These are phyloP conservation scores for Rhodeus uyekii DNA, from an alignment of 2,797 vertebrate genomes.

Conservation along the genomic window DNA sequence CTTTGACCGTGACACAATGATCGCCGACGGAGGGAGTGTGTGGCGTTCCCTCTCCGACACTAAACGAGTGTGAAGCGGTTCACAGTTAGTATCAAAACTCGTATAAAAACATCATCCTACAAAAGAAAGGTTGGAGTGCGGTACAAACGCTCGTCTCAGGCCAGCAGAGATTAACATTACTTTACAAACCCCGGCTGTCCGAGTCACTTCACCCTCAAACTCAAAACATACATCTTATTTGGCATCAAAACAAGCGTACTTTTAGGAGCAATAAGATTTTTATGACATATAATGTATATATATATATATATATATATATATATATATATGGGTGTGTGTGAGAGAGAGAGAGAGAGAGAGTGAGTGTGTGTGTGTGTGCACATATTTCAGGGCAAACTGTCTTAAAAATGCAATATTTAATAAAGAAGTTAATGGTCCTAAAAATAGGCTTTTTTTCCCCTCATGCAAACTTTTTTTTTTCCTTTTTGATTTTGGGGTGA, in stretches of 20 bases:
- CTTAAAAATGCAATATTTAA: background rate
- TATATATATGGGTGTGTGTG: too few species aligned
- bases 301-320: too few species aligned
- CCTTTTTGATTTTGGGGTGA: background rate
- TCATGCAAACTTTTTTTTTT: background rate
- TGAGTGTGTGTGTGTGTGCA: too few species aligned
- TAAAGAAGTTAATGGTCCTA: background rate
- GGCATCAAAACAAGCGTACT: background rate
- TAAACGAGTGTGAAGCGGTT: conserved; percentile 56
- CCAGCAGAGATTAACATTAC: conserved; percentile 7
- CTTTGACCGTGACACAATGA: background rate
- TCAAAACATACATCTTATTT: background rate
- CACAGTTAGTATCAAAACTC: conserved; percentile 74
- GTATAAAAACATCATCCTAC: conserved; percentile 67
- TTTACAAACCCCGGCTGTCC: conserved; percentile 16
- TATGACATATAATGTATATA: too few species aligned
- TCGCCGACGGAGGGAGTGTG: background rate
- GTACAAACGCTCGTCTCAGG: conserved; percentile 42
- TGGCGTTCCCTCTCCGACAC: background rate
- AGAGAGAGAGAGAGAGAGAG: too few species aligned
- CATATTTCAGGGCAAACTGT: background rate
- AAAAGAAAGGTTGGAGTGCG: conserved; percentile 51
- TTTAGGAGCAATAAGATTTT: background rate
- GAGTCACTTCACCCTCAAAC: background rate
- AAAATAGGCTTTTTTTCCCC: background rate